Evolutionary conservation across 1,140 invertebrate genomes (phyloP), one percentile per base, ranked within the genome.

Genomic region (Anastrepha obliqua): DNA sequence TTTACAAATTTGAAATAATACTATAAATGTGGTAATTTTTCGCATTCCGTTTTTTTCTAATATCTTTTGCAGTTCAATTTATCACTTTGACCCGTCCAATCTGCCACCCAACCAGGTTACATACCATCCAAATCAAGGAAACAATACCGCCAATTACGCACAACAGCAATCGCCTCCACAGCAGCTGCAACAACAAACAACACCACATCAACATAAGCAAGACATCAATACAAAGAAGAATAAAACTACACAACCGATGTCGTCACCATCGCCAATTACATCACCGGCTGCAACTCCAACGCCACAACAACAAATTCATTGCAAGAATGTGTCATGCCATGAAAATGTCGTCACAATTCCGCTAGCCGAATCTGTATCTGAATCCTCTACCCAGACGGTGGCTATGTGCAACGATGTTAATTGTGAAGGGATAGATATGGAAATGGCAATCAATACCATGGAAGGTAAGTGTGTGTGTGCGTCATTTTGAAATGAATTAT

Each of bases 71-170:
- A 95, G 94, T 85, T 95, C 95, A 47, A 94, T 96, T 60, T 97
- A 97, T 91, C 96, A 96, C 87, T 97, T 95, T 91, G 96, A 97
- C 91, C 96, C 96, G 60, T 94, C 94, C 60, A 96, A 96, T 91
- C 95, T 95, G 88, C 95, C 95, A 90, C 94, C 91, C 91, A 94
- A 90, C 88, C 91, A 91, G 85, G 44, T 47, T 29, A 67, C 88
- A 55, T 58, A 42, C 85, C 74, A 81, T 81, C 74, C 74, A 81
- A 81, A 81, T 81, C 74, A 81, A 51, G 86, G 39, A 51, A 86
- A 89, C 88, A 90, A 91, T 86, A 90, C 86, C 74, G 87, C 81
- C 60, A 89, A 85, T 6, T 74, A 64, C 78, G 78, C 78, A 81
- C 88, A 88, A 70, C 67, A 90, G 88, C 86, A 90, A 92, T 88